Evolutionary conservation across 2,888 invertebrate species (phyloP).

Genomic region (Aleiodes leptofemur): DNA sequence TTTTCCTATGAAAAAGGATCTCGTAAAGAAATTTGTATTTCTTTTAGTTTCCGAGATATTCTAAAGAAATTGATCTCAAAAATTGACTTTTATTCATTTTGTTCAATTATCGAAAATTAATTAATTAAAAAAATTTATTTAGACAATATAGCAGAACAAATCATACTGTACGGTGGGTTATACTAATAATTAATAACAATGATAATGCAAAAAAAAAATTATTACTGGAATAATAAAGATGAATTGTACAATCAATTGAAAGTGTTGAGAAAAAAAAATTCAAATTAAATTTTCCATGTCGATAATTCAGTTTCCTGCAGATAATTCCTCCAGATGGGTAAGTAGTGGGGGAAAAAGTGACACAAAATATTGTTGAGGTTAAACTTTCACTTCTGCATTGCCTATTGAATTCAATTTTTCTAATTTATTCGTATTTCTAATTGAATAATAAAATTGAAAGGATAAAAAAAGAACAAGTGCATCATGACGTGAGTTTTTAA

Average conservation of each 20-base stretch:
- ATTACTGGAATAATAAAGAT: constrained; percentile 55
- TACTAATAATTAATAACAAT: neutral
- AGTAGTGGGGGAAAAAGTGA: neutral
- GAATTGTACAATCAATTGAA: constrained; percentile 52
- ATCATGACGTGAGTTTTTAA: constrained; percentile 46
- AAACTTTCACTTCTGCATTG: constrained; percentile 16
- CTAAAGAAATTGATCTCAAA: too few relatives aligned
- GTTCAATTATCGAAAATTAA: constrained; percentile 5
- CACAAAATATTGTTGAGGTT: constrained; percentile 1
- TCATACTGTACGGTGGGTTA: constrained; percentile 29
- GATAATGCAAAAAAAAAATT: constrained; percentile 21
- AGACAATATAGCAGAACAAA: too few relatives aligned
- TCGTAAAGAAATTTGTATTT: too few relatives aligned
- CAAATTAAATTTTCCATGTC: neutral
- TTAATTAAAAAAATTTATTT: too few relatives aligned
- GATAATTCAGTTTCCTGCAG: neutral
- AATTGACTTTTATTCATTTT: too few relatives aligned
- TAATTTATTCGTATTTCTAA: neutral
- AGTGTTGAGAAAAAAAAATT: constrained; percentile 31
- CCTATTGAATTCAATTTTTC: neutral
- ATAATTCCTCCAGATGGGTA: neutral
- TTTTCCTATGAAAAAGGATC: too few relatives aligned
- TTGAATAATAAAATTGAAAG: constrained; percentile 22
- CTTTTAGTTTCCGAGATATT: too few relatives aligned
- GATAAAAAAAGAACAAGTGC: constrained; percentile 6